Conservation (phyloP, 2,113 vertebrate genomes). For the Pluvianellus socialis region DNA sequence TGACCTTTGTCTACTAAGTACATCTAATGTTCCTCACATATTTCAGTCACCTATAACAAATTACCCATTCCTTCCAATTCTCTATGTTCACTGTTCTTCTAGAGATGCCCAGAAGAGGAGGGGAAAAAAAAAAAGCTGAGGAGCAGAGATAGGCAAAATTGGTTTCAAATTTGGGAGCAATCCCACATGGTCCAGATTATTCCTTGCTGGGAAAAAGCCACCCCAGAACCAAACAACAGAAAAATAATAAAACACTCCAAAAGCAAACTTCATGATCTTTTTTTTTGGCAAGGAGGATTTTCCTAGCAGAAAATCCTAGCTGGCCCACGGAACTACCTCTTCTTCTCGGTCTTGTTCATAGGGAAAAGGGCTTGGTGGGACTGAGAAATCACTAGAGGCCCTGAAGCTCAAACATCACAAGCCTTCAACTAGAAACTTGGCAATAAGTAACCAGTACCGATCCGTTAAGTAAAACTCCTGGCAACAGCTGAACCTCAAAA, state of each 20-base stretch:
- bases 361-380: not conserved
- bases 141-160: not conserved
- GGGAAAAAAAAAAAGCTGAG: not conserved
- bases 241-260: not conserved
- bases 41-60: conserved; percentile 37
- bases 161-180: not conserved
- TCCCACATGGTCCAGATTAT: not conserved
- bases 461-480: not conserved
- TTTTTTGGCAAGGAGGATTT: not conserved
- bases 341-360: not conserved
- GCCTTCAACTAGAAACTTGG: not conserved
- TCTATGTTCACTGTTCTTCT: not conserved
- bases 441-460: not conserved
- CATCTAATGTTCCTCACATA: conserved; percentile 33
- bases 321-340: not conserved
- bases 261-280: not conserved
- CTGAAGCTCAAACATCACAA: not conserved
- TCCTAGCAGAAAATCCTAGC: not conserved
- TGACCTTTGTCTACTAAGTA: conserved; percentile 60
- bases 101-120: not conserved
- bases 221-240: not conserved
- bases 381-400: not conserved
- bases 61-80: not conserved
- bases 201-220: not conserved
- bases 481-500: not conserved